Conservation (phyloP, 2,113 vertebrate species). For the Arizona elegans region DNA sequence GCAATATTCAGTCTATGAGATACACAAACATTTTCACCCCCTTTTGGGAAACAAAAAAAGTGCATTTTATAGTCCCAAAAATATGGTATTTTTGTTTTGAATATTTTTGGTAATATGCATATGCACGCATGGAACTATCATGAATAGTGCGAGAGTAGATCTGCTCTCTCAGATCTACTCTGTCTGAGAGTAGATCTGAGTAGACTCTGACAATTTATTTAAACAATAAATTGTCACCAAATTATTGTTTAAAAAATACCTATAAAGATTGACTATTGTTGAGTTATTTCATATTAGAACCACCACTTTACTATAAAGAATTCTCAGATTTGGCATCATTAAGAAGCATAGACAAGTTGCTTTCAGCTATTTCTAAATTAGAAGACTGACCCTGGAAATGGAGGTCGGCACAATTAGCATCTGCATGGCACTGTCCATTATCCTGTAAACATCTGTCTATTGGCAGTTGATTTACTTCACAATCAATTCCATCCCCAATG, state of each 20-base stretch:
- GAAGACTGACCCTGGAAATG: slow-evolving; percentile 84
- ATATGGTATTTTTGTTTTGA: background rate
- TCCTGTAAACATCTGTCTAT: slow-evolving; percentile 86
- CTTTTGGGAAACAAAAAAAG: too few relatives aligned
- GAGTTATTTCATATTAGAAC: background rate
- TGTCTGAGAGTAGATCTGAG: too few relatives aligned
- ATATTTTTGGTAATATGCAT: background rate
- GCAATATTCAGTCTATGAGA: too few relatives aligned
- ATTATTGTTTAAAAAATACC: background rate
- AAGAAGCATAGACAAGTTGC: background rate
- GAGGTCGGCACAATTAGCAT: slow-evolving; percentile 82
- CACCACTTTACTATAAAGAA: background rate
- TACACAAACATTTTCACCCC: too few relatives aligned
- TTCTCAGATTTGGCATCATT: background rate
- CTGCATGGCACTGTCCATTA: slow-evolving; percentile 82
- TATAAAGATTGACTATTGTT: background rate
- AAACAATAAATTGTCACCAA: background rate
- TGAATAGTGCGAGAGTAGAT: too few relatives aligned
- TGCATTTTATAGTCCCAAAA: too few relatives aligned
- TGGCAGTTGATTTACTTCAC: slow-evolving; percentile 76
- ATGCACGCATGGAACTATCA: background rate
- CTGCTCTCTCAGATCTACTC: too few relatives aligned
- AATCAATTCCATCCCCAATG: slow-evolving; percentile 83
- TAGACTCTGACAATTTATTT: too few relatives aligned
- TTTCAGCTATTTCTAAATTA: background rate